Percentiles rank a stretch among this genome's conserved stretches.
Conservation (phyloP, 2,797 vertebrate species). For the Trachops cirrhosus region DNA sequence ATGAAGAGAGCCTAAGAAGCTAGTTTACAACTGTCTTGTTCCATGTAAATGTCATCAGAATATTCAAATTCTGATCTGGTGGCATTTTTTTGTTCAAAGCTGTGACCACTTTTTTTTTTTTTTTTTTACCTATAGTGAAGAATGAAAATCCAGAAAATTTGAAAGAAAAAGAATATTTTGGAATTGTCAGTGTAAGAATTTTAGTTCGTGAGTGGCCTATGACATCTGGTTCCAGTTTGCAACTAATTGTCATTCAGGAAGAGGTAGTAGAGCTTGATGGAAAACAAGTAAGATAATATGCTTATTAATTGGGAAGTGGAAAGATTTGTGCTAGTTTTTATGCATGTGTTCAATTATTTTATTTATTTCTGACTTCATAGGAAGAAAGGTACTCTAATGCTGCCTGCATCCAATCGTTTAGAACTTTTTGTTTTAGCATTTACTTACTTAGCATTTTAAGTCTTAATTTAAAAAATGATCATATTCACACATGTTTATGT, state of each 20-base stretch:
- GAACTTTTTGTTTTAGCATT: background rate
- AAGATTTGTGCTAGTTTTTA: background rate
- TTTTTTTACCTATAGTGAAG: slow-evolving; percentile 83
- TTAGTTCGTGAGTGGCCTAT: slow-evolving; percentile 92
- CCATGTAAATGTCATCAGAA: slow-evolving; percentile 15
- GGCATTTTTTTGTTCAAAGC: slow-evolving; percentile 25
- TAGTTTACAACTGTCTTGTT: background rate
- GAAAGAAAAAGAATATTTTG: slow-evolving; percentile 82
- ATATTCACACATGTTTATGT: background rate
- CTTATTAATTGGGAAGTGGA: background rate
- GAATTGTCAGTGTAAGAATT: slow-evolving; percentile 89
- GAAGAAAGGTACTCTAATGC: background rate
- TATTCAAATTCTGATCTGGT: slow-evolving; percentile 4
- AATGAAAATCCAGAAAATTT: slow-evolving; percentile 80
- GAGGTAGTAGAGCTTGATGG: slow-evolving; percentile 94
- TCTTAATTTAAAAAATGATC: background rate
- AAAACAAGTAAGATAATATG: slow-evolving; percentile 84
- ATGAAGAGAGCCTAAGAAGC: background rate
- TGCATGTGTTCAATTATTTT: background rate
- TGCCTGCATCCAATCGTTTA: background rate
- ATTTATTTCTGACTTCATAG: slow-evolving; percentile 4
- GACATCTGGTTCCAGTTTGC: slow-evolving; percentile 87
- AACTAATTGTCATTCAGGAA: slow-evolving; percentile 90
- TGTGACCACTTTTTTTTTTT: slow-evolving; percentile 44
- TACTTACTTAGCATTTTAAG: background rate